Conservation (phyloP, 53 echinoderm and acorn worm genomes). For the Apostichopus leukothele region DNA sequence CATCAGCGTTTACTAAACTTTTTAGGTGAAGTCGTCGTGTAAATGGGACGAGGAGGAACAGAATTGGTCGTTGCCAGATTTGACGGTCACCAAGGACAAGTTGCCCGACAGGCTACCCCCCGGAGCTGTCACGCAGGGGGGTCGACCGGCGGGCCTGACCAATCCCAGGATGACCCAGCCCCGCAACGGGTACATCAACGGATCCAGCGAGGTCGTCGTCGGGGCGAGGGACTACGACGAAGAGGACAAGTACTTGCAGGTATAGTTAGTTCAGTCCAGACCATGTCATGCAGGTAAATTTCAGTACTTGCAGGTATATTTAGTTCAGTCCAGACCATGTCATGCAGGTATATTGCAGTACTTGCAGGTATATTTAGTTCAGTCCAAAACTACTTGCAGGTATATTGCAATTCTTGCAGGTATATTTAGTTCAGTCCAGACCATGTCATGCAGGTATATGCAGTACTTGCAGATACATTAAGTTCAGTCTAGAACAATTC, state of each 20-base stretch:
- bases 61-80: conserved; percentile 77
- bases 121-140: conserved; percentile 76
- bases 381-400: too few species aligned
- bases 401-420: too few species aligned
- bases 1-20: too few species aligned
- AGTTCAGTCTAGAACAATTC: too few species aligned
- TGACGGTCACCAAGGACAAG: conserved; percentile 72
- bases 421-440: too few species aligned
- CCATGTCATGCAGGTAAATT: too few species aligned
- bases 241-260: conserved; percentile 87
- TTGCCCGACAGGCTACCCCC: conserved; percentile 66
- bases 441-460: too few species aligned
- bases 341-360: too few species aligned
- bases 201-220: conserved; percentile 48
- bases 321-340: too few species aligned
- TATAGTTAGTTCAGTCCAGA: neutral
- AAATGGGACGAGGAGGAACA: conserved; percentile 93
- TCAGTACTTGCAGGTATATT: too few species aligned
- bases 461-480: too few species aligned
- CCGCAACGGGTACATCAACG: conserved; percentile 67
- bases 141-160: conserved; percentile 63
- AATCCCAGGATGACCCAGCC: conserved; percentile 45
- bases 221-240: conserved; percentile 67
- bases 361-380: too few species aligned
- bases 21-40: conserved; percentile 70